Evolutionary conservation across 2,797 vertebrate genomes (phyloP), one percentile per base, ranked within the genome.

Genomic region (Sparidentex hasta): DNA sequence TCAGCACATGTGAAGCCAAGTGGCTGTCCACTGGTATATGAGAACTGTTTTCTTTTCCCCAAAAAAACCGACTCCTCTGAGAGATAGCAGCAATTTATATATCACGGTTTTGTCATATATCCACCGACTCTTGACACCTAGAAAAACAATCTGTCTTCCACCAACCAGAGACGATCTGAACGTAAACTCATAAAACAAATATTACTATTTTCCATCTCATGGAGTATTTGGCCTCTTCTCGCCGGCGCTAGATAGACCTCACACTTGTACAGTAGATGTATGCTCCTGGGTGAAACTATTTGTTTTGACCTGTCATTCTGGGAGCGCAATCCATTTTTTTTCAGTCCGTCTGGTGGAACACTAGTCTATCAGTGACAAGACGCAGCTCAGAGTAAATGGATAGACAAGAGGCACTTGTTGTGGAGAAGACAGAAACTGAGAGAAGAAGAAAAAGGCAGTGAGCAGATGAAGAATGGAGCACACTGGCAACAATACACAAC

Each of bases 301-400:
- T 90, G 78, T 90, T 87, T 88, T 43, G 74, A 80, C 51, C 43
- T 47, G 70, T 89, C 90, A 88, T 70, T 84, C 65, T 81, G 48
- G 38, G 75, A 84, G 67, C 57, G 76, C 76, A 80, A 88, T 86
- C 82, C 71, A 69, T 85, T 89, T 90, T 87, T 88, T 87, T 88
- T 83, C 80, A 81, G 71, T 82, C 54, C 81, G 64, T 86, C 78
- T 76, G 52, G 33, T 71, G 48, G 57, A 88, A 80, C 77, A 76
- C 57, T 38, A 71, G 81, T 90, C 80, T 76, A 77, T 90, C 84
- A 88, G 89, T 88, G 83, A 85, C 76, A 86, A 77, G 65, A 69
- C 65, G 51, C 71, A 72, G 83, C 65, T 78, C 46, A 4, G 29
- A 65, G 78, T 79, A 82, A 93, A 92, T 73, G 80, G 79, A 87